Base-by-base conservation (phyloP, 2,113 vertebrate species). In the Cavia porcellus region DNA sequence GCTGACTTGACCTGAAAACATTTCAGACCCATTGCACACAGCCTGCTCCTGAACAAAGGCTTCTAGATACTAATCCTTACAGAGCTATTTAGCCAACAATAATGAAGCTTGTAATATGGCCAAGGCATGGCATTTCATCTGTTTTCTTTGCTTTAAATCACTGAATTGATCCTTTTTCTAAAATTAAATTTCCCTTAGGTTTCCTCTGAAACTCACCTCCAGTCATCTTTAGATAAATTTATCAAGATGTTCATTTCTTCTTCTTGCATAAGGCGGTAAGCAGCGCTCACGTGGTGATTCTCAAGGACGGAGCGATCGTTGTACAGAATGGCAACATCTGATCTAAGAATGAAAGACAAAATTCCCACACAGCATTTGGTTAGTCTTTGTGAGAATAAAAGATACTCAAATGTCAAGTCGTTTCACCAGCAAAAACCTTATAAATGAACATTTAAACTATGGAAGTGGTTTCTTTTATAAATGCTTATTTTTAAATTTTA, bases 241-340 rank as follows among this genome's bases (percentile, higher is more conserved):
- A 98, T 90, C 97, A 99, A 98, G 96, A 99, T 99, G 98, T 99
- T 99, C 99, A 99, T 99, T 96, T 99, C 99, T 45, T 99, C 99
- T 61, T 99, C 99, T 85, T 99, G 99, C 99, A 99, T 99, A 93
- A 99, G 99, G 95, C 99, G 99, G 97, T 99, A 99, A 97, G 99
- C 99, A 77, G 99, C 99, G 92, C 99, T 99, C 86, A 99, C 99
- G 22, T 99, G 99, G 93, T 99, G 99, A 97, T 99, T 99, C 98
- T 99, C 99, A 96, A 99, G 99, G 93, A 99, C 99, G 0, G 99
- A 99, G 25, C 99, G 99, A 97, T 99, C 99, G 0, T 99, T 99
- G 98, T 99, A 99, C 84, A 99, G 98, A 96, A 99, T 99, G 89
- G 99, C 99, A 96, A 99, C 99, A 92, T 99, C 99, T 82, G 99